These are phyloP conservation scores for Hoplodrina blanda DNA, from an alignment of 2,888 invertebrate genomes.

Conservation along the genomic window DNA sequence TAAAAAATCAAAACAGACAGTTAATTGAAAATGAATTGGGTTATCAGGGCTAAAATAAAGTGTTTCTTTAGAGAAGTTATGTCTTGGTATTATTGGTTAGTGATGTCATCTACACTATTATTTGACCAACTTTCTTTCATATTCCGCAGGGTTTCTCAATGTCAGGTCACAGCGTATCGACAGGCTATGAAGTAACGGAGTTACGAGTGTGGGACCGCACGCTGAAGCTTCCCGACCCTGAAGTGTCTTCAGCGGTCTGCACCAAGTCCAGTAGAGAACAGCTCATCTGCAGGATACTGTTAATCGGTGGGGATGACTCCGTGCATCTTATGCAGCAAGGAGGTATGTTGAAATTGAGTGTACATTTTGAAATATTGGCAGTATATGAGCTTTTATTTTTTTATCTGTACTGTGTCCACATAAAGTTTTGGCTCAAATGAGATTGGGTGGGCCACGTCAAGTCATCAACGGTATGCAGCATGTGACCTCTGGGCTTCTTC, in stretches of 20 bases:
- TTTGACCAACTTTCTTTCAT: not conserved
- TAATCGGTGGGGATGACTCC: conserved; percentile 92
- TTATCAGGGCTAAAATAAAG: too few species aligned
- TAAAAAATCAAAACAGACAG: too few species aligned
- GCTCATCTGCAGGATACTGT: conserved; percentile 91
- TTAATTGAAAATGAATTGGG: too few species aligned
- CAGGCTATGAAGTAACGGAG: conserved; percentile 81
- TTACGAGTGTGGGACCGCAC: conserved; percentile 78
- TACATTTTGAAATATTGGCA: not conserved
- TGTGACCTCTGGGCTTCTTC: too few species aligned
- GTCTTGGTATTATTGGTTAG: too few species aligned
- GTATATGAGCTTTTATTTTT: too few species aligned
- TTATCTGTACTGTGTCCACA: too few species aligned
- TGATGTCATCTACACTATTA: too few species aligned
- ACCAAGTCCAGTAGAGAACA: conserved; percentile 87
- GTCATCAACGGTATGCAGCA: too few species aligned
- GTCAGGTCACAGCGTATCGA: conserved; percentile 78
- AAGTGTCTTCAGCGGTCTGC: conserved; percentile 88
- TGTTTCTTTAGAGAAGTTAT: too few species aligned
- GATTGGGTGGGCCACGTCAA: too few species aligned
- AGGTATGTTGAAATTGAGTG: conserved; percentile 72
- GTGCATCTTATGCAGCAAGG: conserved; percentile 92
- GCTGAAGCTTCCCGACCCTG: conserved; percentile 81
- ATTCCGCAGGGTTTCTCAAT: conserved; percentile 83
- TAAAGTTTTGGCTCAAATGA: too few species aligned